Percentiles rank a stretch among this genome's conserved stretches.
These are phyloP conservation scores for Pristionchus japonicus DNA, from an alignment of 2,888 invertebrate genomes.

Conservation along the genomic window DNA sequence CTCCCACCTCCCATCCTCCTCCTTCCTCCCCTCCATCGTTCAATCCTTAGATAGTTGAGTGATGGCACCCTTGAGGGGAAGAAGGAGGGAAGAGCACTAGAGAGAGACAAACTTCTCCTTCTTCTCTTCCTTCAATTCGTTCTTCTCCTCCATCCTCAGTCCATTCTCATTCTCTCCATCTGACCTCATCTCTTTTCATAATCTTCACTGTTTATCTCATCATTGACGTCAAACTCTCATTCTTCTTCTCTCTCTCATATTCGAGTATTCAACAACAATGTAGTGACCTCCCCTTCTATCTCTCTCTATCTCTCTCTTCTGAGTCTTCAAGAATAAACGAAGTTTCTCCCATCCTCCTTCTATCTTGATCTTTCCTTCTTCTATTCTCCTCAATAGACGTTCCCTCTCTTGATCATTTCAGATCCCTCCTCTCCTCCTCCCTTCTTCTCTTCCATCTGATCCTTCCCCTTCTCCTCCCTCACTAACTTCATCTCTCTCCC, in stretches of 20 bases:
- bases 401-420: background rate
- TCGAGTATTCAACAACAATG: constrained; percentile 40
- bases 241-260: background rate
- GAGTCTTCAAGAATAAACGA: background rate
- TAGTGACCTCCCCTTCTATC: constrained; percentile 42
- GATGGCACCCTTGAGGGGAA: constrained; percentile 6
- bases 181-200: background rate
- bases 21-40: background rate
- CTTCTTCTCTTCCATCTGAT: background rate
- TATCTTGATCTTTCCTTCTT: background rate
- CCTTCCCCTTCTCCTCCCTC: background rate
- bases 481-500: constrained; percentile 42
- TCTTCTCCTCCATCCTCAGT: constrained; percentile 16
- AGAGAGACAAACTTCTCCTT: constrained; percentile 1
- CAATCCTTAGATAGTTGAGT: background rate
- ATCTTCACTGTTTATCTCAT: constrained; percentile 17
- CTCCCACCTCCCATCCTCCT: constrained; percentile 11
- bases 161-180: constrained; percentile 44
- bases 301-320: constrained; percentile 30
- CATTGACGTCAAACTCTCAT: background rate
- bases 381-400: background rate
- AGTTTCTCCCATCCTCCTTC: constrained; percentile 5
- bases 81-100: background rate
- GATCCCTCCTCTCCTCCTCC: background rate
- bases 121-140: background rate